phyloP scores from a whole-genome alignment of 35 echinoderm and acorn worm genomes.

The Acanthaster planci region DNA sequence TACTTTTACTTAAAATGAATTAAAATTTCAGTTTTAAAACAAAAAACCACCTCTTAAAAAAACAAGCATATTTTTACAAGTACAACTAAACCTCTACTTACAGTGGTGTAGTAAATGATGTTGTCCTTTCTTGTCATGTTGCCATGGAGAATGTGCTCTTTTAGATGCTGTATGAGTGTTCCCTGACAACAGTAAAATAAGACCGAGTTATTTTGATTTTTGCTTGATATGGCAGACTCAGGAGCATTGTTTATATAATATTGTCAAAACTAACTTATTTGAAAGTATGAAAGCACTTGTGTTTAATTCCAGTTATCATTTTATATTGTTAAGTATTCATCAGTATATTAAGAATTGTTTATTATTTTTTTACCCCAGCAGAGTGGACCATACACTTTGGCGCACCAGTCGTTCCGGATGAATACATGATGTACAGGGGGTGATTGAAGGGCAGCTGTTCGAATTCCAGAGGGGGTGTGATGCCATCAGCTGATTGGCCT shows the following conservation, averaged over 20 bases:
- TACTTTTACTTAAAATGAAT: no score
- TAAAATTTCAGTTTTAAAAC: no score
- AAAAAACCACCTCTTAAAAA: no score
- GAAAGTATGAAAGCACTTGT: no score
- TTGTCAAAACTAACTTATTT: no score
- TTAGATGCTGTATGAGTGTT: slow-evolving; percentile 91
- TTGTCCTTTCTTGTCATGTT: slow-evolving; percentile 90
- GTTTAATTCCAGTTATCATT: no score
- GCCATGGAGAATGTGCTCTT: slow-evolving; percentile 93
- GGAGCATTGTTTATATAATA: no score
- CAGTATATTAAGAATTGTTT: background rate
- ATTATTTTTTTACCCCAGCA: slow-evolving; percentile 76
- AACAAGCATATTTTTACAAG: background rate
- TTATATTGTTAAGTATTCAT: no score
- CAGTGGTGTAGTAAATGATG: slow-evolving; percentile 93
- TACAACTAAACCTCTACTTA: slow-evolving; percentile 43
- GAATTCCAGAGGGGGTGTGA: slow-evolving; percentile 63
- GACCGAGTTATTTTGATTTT: no score
- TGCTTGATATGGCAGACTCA: no score
- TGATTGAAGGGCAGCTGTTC: slow-evolving; percentile 96
- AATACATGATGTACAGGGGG: slow-evolving; percentile 99
- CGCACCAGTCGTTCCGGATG: slow-evolving; percentile 97
- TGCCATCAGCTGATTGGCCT: slow-evolving; percentile 68
- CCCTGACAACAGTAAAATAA: slow-evolving; percentile 57
- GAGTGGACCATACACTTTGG: slow-evolving; percentile 99